phyloP scores from a whole-genome alignment of 2,113 vertebrate species.

The Ursus arctos region DNA sequence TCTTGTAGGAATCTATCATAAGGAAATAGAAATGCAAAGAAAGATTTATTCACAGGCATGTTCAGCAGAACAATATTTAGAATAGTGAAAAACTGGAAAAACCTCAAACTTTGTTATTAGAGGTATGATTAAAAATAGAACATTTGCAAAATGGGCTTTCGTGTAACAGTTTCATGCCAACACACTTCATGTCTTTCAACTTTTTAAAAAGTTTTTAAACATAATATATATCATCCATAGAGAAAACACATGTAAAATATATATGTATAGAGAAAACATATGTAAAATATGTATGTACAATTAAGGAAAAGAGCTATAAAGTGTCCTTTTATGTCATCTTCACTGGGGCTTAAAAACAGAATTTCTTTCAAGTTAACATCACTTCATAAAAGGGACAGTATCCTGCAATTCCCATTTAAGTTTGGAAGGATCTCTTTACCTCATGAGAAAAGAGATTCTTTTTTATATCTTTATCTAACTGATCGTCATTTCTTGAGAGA shows the following conservation, averaged over 20 bases:
- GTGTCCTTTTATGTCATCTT: not conserved
- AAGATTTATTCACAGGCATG: not conserved
- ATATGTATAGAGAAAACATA: not conserved
- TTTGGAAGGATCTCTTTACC: not conserved
- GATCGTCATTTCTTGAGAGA: not conserved
- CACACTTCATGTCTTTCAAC: not conserved
- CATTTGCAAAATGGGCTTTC: not conserved
- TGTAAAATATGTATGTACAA: not conserved
- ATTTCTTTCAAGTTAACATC: not conserved
- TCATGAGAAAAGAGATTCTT: not conserved
- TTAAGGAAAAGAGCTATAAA: not conserved
- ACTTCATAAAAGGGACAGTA: not conserved
- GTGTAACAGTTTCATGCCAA: not conserved
- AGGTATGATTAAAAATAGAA: not conserved
- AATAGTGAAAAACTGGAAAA: constrained; percentile 4
- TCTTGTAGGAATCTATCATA: constrained; percentile 1
- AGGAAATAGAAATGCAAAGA: constrained; percentile 6
- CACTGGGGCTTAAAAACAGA: not conserved
- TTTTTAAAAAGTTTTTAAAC: not conserved
- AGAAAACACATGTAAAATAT: constrained; percentile 14
- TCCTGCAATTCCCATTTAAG: not conserved
- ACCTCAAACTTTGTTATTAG: not conserved
- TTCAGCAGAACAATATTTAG: not conserved
- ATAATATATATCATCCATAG: not conserved
- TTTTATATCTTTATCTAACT: constrained; percentile 39